Base-by-base conservation (phyloP, 2,797 vertebrate genomes). In the Gouania willdenowi region DNA sequence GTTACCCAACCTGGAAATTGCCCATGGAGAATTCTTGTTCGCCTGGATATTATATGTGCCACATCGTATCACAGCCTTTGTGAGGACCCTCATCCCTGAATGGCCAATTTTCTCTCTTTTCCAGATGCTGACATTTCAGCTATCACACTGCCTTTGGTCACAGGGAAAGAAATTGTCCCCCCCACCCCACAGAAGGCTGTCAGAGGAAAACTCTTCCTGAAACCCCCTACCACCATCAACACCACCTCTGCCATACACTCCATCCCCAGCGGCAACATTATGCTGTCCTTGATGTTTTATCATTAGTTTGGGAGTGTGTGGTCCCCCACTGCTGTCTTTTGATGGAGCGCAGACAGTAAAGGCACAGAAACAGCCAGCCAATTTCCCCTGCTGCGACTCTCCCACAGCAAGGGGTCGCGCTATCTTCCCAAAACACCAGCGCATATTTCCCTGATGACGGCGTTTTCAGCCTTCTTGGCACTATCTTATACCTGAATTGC, bases 261-360 rank as follows among this genome's bases (percentile, higher is more conserved):
- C 39, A 76, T 81, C 75, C 75, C 71, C 61, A 13, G 67, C 65
- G 38, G 83, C 79, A 80, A 80, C 83, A 87, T 86, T 88, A 90
- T 88, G 68, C 36, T 81, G 82, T 81, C 86, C 89, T 89, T 88
- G 84, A 90, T 84, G 77, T 88, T 87, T 89, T 85, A 79, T 87
- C 75, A 58, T 89, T 83, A 79, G 70, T 85, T 73, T 73, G 81
- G 87, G 85, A 89, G 88, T 78, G 83, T 79, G 88, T 74, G 82
- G 62, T 86, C 77, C 82, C 91, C 90, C 74, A 85, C 91, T 87
- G 93, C 64, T 71, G 55, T 50, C 87, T 79, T 76, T 81, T 87
- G 75, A 67, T 85, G 87, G 88, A 82, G 83, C 81, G 64, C 75
- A 85, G 86, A 77, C 79, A 86, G 90, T 71, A 88, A 84, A 79